phyloP scores from a whole-genome alignment of 1,140 invertebrate genomes.

The Aplysia californica region DNA sequence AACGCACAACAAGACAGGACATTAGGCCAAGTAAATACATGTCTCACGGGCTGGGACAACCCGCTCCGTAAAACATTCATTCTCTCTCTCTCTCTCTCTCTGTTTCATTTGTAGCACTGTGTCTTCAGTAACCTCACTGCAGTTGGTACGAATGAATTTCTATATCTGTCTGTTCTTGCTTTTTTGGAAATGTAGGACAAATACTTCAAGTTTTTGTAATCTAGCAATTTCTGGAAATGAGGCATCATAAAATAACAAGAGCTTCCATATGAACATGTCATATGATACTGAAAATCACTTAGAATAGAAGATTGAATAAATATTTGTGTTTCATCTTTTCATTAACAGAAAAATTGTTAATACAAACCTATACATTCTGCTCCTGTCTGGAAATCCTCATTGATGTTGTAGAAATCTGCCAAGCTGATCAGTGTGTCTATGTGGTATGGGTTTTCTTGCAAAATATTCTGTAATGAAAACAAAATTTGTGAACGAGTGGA shows the following conservation, averaged over 20 bases:
- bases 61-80: too few species aligned
- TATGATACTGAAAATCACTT: not conserved
- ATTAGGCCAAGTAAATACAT: too few species aligned
- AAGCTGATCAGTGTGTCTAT: constrained; percentile 88
- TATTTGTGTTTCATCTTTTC: not conserved
- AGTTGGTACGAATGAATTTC: too few species aligned
- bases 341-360: not conserved
- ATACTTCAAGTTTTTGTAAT: too few species aligned
- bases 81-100: too few species aligned
- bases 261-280: not conserved
- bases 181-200: too few species aligned
- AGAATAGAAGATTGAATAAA: not conserved
- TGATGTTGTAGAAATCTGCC: constrained; percentile 83
- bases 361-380: constrained; percentile 76
- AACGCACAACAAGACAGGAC: too few species aligned
- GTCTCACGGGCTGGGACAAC: too few species aligned
- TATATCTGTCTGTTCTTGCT: too few species aligned
- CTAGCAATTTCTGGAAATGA: constrained; percentile 24
- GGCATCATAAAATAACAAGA: constrained; percentile 4
- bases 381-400: constrained; percentile 83
- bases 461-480: constrained; percentile 72
- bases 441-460: constrained; percentile 84
- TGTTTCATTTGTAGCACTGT: too few species aligned
- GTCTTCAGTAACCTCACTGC: too few species aligned
- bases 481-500: not conserved